Percentiles rank a stretch among this genome's conserved stretches.
phyloP scores from a whole-genome alignment of 1,140 invertebrate species.

The Aphelenchoides avenae region DNA sequence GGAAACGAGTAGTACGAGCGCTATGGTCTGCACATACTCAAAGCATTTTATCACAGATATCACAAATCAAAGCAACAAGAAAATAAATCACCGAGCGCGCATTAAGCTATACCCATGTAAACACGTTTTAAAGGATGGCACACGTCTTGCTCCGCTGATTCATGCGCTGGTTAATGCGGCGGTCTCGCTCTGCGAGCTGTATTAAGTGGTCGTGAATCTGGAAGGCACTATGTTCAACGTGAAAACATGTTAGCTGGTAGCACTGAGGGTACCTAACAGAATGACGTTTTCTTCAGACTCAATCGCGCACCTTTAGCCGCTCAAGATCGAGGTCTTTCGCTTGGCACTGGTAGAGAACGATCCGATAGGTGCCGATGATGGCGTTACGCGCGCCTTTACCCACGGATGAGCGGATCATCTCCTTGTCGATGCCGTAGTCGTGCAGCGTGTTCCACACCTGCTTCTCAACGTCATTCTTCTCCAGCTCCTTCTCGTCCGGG shows the following conservation, averaged over 20 bases:
- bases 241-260: slow-evolving; percentile 3
- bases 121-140: slow-evolving; percentile 37
- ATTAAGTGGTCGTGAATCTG: slow-evolving; percentile 45
- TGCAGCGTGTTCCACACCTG: slow-evolving; percentile 47
- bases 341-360: slow-evolving; percentile 51
- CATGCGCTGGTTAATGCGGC: slow-evolving; percentile 27
- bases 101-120: too few relatives aligned
- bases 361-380: slow-evolving; percentile 55
- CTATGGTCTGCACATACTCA: too few relatives aligned
- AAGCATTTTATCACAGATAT: too few relatives aligned
- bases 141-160: slow-evolving; percentile 51
- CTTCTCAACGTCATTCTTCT: slow-evolving; percentile 37
- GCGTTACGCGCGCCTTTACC: slow-evolving; percentile 53
- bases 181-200: slow-evolving; percentile 22
- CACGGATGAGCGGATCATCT: slow-evolving; percentile 48
- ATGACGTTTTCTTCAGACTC: too few relatives aligned
- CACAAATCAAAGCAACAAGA: too few relatives aligned
- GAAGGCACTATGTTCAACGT: slow-evolving; percentile 27
- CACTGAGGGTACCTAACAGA: too few relatives aligned
- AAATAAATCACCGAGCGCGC: too few relatives aligned
- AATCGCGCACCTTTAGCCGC: slow-evolving; percentile 41
- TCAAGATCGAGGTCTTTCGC: slow-evolving; percentile 45
- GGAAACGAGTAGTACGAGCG: too few relatives aligned
- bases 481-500: slow-evolving; percentile 42
- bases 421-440: slow-evolving; percentile 47